Evolutionary conservation across 1,140 invertebrate species (phyloP).

Genomic region (Gryllus bimaculatus): DNA sequence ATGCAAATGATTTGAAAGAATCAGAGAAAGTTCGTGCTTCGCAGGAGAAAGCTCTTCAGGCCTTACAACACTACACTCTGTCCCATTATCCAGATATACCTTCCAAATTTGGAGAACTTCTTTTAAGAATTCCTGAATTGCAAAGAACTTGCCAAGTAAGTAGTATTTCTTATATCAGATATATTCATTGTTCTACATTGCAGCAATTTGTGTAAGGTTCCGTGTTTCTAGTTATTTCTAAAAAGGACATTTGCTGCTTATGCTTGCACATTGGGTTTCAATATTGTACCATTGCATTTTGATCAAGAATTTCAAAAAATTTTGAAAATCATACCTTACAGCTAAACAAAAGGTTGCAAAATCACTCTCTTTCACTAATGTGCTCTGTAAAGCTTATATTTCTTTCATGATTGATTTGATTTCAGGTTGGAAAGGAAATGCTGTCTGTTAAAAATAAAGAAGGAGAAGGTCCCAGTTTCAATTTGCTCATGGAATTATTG

Average conservation of each 20-base stretch:
- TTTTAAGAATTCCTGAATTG: conserved; percentile 86
- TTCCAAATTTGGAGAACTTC: conserved; percentile 88
- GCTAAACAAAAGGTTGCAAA: too few relatives aligned
- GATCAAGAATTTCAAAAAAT: too few relatives aligned
- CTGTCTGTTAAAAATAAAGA: conserved; percentile 77
- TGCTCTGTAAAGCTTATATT: background rate
- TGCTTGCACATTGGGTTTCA: too few relatives aligned
- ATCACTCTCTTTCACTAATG: too few relatives aligned
- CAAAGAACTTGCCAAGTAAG: conserved; percentile 83
- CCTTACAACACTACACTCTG: conserved; percentile 83
- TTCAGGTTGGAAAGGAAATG: conserved; percentile 85
- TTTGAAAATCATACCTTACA: too few relatives aligned
- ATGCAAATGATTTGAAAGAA: conserved; percentile 84
- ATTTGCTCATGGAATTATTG: conserved; percentile 88
- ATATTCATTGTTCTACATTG: too few relatives aligned
- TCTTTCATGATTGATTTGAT: conserved; percentile 20
- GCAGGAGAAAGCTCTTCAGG: conserved; percentile 88
- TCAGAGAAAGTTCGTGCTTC: conserved; percentile 83
- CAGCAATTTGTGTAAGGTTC: too few relatives aligned
- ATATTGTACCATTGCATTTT: too few relatives aligned
- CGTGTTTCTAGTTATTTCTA: too few relatives aligned
- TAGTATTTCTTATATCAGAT: background rate
- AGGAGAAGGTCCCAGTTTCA: conserved; percentile 80
- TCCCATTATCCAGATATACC: conserved; percentile 85
- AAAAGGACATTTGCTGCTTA: too few relatives aligned